Conservation (phyloP, 2,888 invertebrate genomes). For the Drosophila aldrichi region DNA sequence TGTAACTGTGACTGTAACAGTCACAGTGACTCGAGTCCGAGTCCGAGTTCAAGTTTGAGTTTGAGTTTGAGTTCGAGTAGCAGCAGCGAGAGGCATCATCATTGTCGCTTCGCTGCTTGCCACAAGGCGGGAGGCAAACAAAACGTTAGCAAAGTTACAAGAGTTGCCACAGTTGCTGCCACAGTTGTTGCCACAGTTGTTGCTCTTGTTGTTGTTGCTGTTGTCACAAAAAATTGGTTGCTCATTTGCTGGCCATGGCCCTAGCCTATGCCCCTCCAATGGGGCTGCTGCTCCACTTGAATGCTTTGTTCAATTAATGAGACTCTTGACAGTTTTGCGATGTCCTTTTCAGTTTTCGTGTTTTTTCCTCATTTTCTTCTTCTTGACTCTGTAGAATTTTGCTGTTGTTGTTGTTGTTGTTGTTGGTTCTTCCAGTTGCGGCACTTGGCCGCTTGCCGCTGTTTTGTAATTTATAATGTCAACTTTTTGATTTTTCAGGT, state of each 20-base stretch:
- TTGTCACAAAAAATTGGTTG: constrained; percentile 67
- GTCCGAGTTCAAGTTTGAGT: background rate
- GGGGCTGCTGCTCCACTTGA: constrained; percentile 62
- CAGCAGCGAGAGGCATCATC: constrained; percentile 40
- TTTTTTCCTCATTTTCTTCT: background rate
- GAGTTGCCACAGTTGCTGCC: constrained; percentile 49
- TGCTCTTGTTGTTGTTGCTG: constrained; percentile 39
- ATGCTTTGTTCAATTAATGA: constrained; percentile 82
- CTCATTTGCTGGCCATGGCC: constrained; percentile 64
- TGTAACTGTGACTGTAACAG: no score
- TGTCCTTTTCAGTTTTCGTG: constrained; percentile 32
- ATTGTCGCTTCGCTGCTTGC: constrained; percentile 77
- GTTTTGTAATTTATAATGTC: constrained; percentile 80
- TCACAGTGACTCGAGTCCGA: constrained; percentile 1
- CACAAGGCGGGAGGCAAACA: constrained; percentile 30
- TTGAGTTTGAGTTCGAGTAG: background rate
- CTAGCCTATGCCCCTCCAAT: constrained; percentile 30
- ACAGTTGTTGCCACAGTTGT: constrained; percentile 50
- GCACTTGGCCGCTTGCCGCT: constrained; percentile 40
- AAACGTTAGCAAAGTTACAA: constrained; percentile 14
- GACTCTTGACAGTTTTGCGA: constrained; percentile 79
- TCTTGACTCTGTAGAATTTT: constrained; percentile 2
- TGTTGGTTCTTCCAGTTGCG: constrained; percentile 42
- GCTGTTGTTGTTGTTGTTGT: background rate
- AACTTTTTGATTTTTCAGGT: constrained; percentile 82